These are phyloP conservation scores for Chaenocephalus aceratus DNA, from an alignment of 2,113 vertebrate genomes.

Conservation along the genomic window DNA sequence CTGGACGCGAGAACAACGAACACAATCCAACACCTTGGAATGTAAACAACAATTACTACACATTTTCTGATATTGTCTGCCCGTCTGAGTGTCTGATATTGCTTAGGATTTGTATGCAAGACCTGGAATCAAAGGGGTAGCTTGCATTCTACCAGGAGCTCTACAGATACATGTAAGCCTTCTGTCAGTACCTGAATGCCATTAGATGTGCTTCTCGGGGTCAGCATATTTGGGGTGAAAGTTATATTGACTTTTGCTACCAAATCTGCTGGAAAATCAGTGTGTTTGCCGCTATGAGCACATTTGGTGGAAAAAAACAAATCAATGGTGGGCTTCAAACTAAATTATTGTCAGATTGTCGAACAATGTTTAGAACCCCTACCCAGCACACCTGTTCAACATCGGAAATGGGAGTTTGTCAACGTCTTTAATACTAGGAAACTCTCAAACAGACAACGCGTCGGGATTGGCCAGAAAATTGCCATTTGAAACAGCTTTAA, in stretches of 20 bases:
- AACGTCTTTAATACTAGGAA: neutral
- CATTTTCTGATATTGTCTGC: neutral
- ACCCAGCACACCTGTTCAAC: neutral
- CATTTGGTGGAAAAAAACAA: neutral
- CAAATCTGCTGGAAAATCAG: constrained; percentile 19
- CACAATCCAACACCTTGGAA: neutral
- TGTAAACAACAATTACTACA: neutral
- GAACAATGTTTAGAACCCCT: neutral
- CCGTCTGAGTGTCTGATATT: neutral
- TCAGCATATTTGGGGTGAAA: constrained; percentile 6
- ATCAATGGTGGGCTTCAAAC: neutral
- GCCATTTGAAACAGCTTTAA: too few species aligned
- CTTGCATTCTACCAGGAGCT: neutral
- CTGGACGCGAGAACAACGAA: too few species aligned
- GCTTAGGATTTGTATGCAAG: too few species aligned
- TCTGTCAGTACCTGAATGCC: neutral
- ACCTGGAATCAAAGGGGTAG: neutral
- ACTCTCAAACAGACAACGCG: neutral
- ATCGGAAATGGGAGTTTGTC: too few species aligned
- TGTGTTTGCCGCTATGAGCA: neutral
- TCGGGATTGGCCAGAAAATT: neutral
- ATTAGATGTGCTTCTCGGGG: neutral
- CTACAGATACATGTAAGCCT: constrained; percentile 3
- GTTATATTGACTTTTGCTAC: neutral
- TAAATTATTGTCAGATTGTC: neutral